These are phyloP conservation scores for Excalfactoria chinensis DNA, from an alignment of 2,113 vertebrate species.

Conservation along the genomic window DNA sequence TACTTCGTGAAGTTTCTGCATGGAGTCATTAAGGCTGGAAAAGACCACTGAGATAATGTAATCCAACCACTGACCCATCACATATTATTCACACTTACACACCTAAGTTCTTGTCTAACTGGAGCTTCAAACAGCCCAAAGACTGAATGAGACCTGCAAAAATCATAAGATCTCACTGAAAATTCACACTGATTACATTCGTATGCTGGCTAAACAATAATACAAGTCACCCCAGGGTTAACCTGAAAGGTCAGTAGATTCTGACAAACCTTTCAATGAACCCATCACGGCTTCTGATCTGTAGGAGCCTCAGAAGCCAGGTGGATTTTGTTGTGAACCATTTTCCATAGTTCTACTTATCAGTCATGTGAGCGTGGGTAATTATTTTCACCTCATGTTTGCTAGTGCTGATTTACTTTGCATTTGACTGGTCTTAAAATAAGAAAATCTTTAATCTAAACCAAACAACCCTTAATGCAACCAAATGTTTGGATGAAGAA, in stretches of 20 bases:
- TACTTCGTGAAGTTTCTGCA: accelerated
- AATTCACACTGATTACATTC: neutral
- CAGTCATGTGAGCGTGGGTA: slow-evolving; percentile 61
- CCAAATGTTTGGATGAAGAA: slow-evolving; percentile 55
- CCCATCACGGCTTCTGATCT: neutral
- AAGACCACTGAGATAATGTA: too few relatives aligned
- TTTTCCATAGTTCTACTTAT: slow-evolving; percentile 68
- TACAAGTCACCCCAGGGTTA: neutral
- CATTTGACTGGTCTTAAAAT: slow-evolving; percentile 69
- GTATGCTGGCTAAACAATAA: neutral
- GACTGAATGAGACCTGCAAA: neutral
- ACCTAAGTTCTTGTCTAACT: neutral
- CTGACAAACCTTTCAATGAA: slow-evolving; percentile 16
- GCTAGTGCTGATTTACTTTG: slow-evolving; percentile 69
- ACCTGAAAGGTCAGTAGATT: neutral
- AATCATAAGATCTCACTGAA: neutral
- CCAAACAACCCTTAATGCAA: slow-evolving; percentile 67
- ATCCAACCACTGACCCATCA: too few relatives aligned
- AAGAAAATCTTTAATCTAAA: slow-evolving; percentile 77
- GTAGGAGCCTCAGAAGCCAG: slow-evolving; percentile 23
- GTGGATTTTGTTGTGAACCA: slow-evolving; percentile 51
- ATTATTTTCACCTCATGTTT: slow-evolving; percentile 62
- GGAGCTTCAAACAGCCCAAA: neutral
- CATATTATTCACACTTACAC: too few relatives aligned
- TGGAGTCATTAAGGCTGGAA: too few relatives aligned